These are phyloP conservation scores for Oncorhynchus nerka DNA, from an alignment of 2,113 vertebrate species.

Conservation along the genomic window DNA sequence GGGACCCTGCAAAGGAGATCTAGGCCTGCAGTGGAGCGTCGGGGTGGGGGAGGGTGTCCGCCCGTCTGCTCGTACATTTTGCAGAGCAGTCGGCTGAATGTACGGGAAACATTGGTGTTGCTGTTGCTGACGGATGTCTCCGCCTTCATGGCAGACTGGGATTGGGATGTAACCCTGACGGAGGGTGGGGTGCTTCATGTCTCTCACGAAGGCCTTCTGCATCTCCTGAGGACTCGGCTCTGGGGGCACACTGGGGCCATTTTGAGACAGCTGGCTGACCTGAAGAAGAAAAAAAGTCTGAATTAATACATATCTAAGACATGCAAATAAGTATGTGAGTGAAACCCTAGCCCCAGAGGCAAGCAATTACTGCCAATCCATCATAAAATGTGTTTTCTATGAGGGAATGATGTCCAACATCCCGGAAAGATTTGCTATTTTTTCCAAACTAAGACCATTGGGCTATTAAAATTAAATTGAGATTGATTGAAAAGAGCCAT, in stretches of 20 bases:
- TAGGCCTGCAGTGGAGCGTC: slow-evolving; percentile 68
- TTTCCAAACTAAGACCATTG: not conserved
- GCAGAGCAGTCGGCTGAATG: slow-evolving; percentile 73
- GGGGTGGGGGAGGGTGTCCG: slow-evolving; percentile 77
- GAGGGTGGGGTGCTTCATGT: slow-evolving; percentile 84
- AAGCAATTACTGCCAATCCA: no score
- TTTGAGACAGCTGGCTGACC: slow-evolving; percentile 80
- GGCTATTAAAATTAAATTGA: not conserved
- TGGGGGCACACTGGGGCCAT: slow-evolving; percentile 79
- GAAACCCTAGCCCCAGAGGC: no score
- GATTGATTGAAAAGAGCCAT: not conserved
- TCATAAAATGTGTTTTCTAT: no score
- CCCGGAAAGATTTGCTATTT: not conserved
- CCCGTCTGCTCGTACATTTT: slow-evolving; percentile 80
- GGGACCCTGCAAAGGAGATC: slow-evolving; percentile 77
- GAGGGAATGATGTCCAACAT: not conserved
- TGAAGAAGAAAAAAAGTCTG: slow-evolving; percentile 49
- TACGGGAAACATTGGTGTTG: slow-evolving; percentile 76
- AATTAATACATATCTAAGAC: not conserved
- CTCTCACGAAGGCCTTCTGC: slow-evolving; percentile 75
- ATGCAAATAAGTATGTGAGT: not conserved
- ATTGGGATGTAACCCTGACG: slow-evolving; percentile 94
- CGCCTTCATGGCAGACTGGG: slow-evolving; percentile 86
- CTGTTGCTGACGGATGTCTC: slow-evolving; percentile 74
- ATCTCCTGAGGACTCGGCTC: slow-evolving; percentile 75